Percentiles rank a stretch among this genome's conserved stretches.
These are phyloP conservation scores for Indri indri DNA, from an alignment of 2,113 vertebrate genomes.

Conservation along the genomic window DNA sequence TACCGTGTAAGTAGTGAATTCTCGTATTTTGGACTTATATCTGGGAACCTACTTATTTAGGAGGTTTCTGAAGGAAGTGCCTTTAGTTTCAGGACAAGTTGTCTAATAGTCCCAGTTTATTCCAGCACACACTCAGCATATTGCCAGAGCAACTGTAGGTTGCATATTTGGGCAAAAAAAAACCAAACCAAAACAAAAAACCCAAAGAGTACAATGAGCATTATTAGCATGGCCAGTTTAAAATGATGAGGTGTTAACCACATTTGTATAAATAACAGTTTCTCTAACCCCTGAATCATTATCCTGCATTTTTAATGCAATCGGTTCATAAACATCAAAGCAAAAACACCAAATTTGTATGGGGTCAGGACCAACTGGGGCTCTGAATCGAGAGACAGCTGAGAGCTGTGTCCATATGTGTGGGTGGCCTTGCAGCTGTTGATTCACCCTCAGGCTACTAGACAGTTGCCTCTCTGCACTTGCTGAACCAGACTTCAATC, in stretches of 20 bases:
- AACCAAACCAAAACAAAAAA: background rate
- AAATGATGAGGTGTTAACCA: conserved; percentile 72
- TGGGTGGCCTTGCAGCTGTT: conserved; percentile 76
- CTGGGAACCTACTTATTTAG: background rate
- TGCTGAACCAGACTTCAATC: conserved; percentile 23
- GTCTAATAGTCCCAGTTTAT: background rate
- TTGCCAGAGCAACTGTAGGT: background rate
- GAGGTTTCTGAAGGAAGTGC: background rate
- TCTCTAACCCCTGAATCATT: conserved; percentile 68
- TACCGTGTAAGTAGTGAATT: too few relatives aligned
- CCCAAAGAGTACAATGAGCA: conserved; percentile 21
- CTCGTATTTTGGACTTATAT: background rate
- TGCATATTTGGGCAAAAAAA: background rate
- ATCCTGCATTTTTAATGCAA: conserved; percentile 45
- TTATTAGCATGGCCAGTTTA: conserved; percentile 46
- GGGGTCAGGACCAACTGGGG: conserved; percentile 42
- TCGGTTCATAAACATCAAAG: conserved; percentile 66
- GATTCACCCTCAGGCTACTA: conserved; percentile 18
- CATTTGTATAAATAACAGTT: conserved; percentile 73
- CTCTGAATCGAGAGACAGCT: conserved; percentile 60
- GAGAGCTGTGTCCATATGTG: conserved; percentile 14
- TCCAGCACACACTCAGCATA: background rate
- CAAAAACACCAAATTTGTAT: background rate
- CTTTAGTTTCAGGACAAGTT: background rate
- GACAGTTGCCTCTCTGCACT: conserved; percentile 59